These are phyloP conservation scores for Tyria jacobaeae DNA, from an alignment of 2,888 invertebrate genomes.

Conservation along the genomic window DNA sequence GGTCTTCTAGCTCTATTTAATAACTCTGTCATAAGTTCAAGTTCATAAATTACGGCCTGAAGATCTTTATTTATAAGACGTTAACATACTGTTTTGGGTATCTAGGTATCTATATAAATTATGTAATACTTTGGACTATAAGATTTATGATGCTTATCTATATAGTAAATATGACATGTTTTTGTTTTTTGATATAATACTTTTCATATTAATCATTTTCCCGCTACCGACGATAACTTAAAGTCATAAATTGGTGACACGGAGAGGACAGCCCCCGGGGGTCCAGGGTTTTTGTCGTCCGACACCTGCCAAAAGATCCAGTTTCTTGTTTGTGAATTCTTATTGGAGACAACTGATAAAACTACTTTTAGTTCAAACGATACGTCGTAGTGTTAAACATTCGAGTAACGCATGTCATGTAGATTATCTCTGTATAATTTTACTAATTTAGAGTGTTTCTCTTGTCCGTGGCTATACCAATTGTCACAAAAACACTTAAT, in stretches of 20 bases:
- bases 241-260: constrained; percentile 49
- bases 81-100: too few species aligned
- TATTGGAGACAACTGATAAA: constrained; percentile 64
- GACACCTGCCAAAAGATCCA: constrained; percentile 78
- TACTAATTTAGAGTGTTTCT: too few species aligned
- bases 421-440: not conserved
- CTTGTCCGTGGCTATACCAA: not conserved
- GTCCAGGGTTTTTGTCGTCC: constrained; percentile 70
- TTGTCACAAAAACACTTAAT: not conserved
- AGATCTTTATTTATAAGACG: too few species aligned
- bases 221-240: constrained; percentile 49
- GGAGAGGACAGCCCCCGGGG: constrained; percentile 64
- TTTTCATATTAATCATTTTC: not conserved
- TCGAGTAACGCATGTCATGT: not conserved
- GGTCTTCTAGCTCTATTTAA: too few species aligned
- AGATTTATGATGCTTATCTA: too few species aligned
- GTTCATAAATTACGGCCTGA: too few species aligned
- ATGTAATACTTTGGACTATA: too few species aligned
- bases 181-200: not conserved
- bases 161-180: not conserved
- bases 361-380: constrained; percentile 48
- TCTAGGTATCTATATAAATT: too few species aligned
- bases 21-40: too few species aligned
- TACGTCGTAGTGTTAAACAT: constrained; percentile 1
- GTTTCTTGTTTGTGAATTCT: constrained; percentile 75